Base-by-base conservation (phyloP, 2,888 invertebrate genomes). In the Anaspis maculata region DNA sequence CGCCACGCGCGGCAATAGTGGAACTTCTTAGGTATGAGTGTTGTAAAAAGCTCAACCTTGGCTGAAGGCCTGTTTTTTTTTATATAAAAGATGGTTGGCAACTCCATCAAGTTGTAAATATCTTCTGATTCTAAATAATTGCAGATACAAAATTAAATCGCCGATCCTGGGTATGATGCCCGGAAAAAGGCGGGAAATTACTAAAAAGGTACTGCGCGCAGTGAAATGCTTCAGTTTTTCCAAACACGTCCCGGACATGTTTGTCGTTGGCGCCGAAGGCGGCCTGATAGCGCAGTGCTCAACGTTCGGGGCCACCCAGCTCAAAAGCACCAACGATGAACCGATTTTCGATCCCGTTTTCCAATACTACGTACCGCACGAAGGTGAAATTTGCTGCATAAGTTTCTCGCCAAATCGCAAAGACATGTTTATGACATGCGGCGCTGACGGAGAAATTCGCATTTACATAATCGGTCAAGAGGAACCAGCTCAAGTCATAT, bases 141-240 rank as follows among this genome's bases (percentile, higher is more conserved):
- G 24, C 25, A 62, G 62, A 32, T 62, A 56, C 27, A 57, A 56
- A 52, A 51, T 64, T 12, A 59, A 57, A 40, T 38, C 59, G 1
- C 62, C 62, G 9, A 19, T 19, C 28, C 9, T 19, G 19, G 19
- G 19, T n/a, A n/a, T n/a, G n/a, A n/a, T n/a, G n/a, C n/a, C n/a
- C n/a, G n/a, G n/a, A n/a, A n/a, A n/a, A n/a, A n/a, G n/a, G n/a
- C n/a, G n/a, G n/a, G n/a, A n/a, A n/a, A n/a, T n/a, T n/a, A n/a
- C n/a, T 19, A 19, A 19, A 9, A 58, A 57, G 41, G 42, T 49
- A 9, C 48, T 50, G 6, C 45, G 59, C 12, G 66, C 62, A 3
- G 50, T 67, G 7, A 51, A 58, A 7, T 54, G 58, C 36, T 65
- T 67, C 41, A 62, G 64, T 50, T 67, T 68, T 52, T 65, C 66